A percentile compares a stretch with the other conserved stretches of the same genome.
These are phyloP conservation scores for Avahi laniger DNA, from an alignment of 2,797 vertebrate genomes.

Conservation along the genomic window DNA sequence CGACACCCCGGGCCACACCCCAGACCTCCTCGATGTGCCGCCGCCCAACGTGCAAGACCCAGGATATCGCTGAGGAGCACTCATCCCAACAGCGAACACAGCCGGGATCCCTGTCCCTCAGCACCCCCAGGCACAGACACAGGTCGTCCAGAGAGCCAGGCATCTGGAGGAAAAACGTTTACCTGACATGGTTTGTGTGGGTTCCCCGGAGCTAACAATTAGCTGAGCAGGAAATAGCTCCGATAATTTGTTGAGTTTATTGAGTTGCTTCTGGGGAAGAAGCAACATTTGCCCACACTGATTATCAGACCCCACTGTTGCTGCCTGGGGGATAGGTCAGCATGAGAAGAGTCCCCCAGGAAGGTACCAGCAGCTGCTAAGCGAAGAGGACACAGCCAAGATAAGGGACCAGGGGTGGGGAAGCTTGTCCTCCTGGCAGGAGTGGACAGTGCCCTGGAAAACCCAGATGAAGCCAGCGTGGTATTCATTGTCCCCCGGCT, in stretches of 20 bases:
- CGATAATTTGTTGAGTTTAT: constrained; percentile 29
- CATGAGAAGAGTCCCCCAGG: background rate
- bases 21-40: background rate
- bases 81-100: background rate
- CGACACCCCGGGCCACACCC: background rate
- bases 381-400: too few species aligned
- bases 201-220: constrained; percentile 46
- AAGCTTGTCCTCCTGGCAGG: background rate
- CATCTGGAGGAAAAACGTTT: background rate
- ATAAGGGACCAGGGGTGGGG: background rate
- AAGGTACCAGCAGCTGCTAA: background rate
- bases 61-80: background rate
- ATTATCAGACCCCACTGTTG: background rate
- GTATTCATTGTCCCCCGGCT: background rate
- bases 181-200: background rate
- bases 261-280: constrained; percentile 43
- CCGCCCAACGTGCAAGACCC: background rate
- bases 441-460: background rate
- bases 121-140: background rate
- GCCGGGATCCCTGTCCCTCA: background rate
- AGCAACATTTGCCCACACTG: constrained; percentile 37
- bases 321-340: background rate
- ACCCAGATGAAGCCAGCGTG: background rate
- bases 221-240: background rate
- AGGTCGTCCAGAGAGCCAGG: background rate